Evolutionary conservation across 2,797 vertebrate species (phyloP).

Genomic region (Bradypodion pumilum): DNA sequence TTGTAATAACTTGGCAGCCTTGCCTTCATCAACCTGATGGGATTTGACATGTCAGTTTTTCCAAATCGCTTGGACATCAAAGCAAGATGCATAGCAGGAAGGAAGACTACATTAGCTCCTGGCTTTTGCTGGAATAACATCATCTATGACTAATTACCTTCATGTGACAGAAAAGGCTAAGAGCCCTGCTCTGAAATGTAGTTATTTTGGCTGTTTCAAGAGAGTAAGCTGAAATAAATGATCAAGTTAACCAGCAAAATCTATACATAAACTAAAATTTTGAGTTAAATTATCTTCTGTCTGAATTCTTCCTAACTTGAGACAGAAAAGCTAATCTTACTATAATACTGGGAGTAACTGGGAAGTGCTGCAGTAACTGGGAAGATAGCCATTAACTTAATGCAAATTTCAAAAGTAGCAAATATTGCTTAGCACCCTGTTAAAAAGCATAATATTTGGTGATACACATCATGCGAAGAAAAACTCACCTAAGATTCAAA

Average conservation of each 20-base stretch:
- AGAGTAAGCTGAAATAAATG: background rate
- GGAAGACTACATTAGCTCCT: slow-evolving; percentile 51
- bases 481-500: no score
- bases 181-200: background rate
- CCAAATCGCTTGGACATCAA: slow-evolving; percentile 35
- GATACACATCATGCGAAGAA: no score
- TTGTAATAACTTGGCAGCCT: slow-evolving; percentile 66
- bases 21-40: slow-evolving; percentile 47
- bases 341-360: background rate
- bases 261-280: background rate
- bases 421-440: background rate
- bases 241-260: accelerated
- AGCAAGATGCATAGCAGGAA: slow-evolving; percentile 48
- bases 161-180: slow-evolving; percentile 33
- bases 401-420: background rate
- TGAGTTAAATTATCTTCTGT: background rate
- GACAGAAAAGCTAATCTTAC: background rate
- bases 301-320: background rate
- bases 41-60: slow-evolving; percentile 27
- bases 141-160: slow-evolving; percentile 25
- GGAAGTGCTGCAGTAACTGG: background rate
- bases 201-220: slow-evolving; percentile 14
- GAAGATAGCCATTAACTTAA: background rate
- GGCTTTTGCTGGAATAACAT: slow-evolving; percentile 35
- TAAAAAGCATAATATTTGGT: background rate